These are phyloP conservation scores for Rhinogobio ventralis DNA, from an alignment of 2,797 vertebrate genomes.

Conservation along the genomic window DNA sequence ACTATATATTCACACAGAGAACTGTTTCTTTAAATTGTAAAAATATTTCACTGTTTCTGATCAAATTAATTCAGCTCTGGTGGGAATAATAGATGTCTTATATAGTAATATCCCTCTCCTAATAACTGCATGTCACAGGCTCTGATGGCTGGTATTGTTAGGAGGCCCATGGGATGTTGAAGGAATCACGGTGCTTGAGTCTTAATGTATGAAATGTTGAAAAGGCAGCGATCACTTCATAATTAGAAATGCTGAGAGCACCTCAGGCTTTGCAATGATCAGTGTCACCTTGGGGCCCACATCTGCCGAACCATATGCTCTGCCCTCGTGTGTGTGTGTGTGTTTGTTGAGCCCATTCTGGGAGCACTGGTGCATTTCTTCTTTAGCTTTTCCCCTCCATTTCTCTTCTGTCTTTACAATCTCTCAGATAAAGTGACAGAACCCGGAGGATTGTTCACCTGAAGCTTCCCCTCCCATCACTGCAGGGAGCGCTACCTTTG, in stretches of 20 bases:
- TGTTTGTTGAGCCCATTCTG: conserved; percentile 39
- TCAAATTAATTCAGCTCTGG: not conserved
- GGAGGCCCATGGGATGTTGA: not conserved
- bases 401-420: conserved; percentile 34
- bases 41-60: not conserved
- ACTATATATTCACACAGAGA: not conserved
- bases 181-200: conserved; percentile 45
- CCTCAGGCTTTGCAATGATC: conserved; percentile 63
- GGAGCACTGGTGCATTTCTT: conserved; percentile 30
- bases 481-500: conserved; percentile 50
- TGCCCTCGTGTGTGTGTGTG: conserved; percentile 41
- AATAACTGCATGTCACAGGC: no score
- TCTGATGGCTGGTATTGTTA: conserved; percentile 20
- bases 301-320: conserved; percentile 73
- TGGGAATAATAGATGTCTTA: not conserved
- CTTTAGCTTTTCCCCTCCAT: not conserved
- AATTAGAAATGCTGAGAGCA: conserved; percentile 70
- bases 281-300: conserved; percentile 72
- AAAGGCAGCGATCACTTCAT: conserved; percentile 65
- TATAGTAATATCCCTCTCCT: not conserved
- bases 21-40: not conserved
- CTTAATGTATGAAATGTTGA: conserved; percentile 56
- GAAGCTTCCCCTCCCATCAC: conserved; percentile 40
- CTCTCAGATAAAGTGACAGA: conserved; percentile 43
- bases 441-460: conserved; percentile 50